Evolutionary conservation across 1,140 invertebrate genomes (phyloP), one percentile per base, ranked within the genome.

Genomic region (Wasmannia auropunctata): DNA sequence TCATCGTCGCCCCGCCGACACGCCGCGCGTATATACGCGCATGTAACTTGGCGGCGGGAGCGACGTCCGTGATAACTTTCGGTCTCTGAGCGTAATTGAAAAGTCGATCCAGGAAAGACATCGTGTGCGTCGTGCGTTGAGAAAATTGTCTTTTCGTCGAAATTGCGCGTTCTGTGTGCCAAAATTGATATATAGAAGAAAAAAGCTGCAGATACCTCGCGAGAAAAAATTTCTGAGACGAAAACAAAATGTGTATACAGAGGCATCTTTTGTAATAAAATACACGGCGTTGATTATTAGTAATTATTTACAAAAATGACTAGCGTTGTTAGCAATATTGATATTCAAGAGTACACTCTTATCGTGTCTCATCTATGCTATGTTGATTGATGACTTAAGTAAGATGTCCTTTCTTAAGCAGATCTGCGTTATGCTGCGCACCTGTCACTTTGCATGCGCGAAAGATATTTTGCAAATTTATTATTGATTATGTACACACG

Each of bases 61-160:
- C 25, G 63, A 60, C 75, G 75, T 46, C 46, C 74, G 63, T 58
- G 79, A 83, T 83, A 83, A 85, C 60, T 85, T n/a, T 63, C 19
- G 28, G 34, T 62, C 11, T 65, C 37, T 22, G 46, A 40, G 10
- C 51, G 63, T 69, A 79, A 85, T 76, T 49, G 65, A 76, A 40
- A 85, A 63, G 58, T 79, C 37, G 69, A 85, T 56, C 51, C 11
- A 28, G 70, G 37, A 49, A 49, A 60, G 81, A 40, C 28, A 16
- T 31, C 6, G 40, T n/a, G 25, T n/a, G 25, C 46, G 16, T 16
- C 46, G 5, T n/a, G 28, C 16, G 8, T 37, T 56, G 65, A 54
- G 77, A 56, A 40, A 40, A 70, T 70, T 56, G n/a, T 40, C 3
- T 81, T 56, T 43, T 16, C 22, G 25, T 3, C 25, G 46, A 22